Evolutionary conservation across 1,140 invertebrate species (phyloP), one percentile per base, ranked within the genome.

Genomic region (Onthophagus taurus): DNA sequence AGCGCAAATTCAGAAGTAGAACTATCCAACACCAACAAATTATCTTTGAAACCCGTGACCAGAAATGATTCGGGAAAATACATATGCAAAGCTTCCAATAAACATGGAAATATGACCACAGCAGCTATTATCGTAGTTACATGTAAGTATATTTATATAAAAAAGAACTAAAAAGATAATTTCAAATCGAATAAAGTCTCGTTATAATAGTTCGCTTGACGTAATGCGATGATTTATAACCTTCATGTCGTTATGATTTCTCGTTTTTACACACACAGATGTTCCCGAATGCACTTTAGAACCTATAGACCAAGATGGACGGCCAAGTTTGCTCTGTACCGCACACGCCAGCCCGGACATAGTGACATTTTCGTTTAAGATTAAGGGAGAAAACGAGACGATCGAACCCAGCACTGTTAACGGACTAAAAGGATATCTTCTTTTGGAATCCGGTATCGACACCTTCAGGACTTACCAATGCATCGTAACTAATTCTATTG

Each of bases 211-310:
- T n/a, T n/a, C n/a, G n/a, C n/a, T n/a, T n/a, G n/a, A n/a, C n/a
- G n/a, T n/a, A n/a, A n/a, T n/a, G n/a, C n/a, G n/a, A n/a, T n/a
- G n/a, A n/a, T n/a, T n/a, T n/a, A n/a, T n/a, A n/a, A n/a, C n/a
- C n/a, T n/a, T n/a, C n/a, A n/a, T n/a, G n/a, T 19, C 14, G 8
- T 17, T 18, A 16, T 13, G 13, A 33, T 9, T 33, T 33, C 17
- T 2, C 14, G 4, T 34, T 14, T 9, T 13, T 23, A 12, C 3
- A 14, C 6, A 21, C 24, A n/a, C 66, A 92, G 89, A 80, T 70
- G 79, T 83, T 55, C 89, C 89, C 2, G 81, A 88, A 57, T 94
- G 89, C 62, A 74, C 74, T 17, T 87, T 90, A 49, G 77, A 81
- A 45, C 74, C 79, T 47, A 74, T 73, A 23, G 77, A 81, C 58